A percentile compares a stretch with the other conserved stretches of the same genome.
Conservation (phyloP, 2,113 vertebrate genomes). For the Notechis scutatus region DNA sequence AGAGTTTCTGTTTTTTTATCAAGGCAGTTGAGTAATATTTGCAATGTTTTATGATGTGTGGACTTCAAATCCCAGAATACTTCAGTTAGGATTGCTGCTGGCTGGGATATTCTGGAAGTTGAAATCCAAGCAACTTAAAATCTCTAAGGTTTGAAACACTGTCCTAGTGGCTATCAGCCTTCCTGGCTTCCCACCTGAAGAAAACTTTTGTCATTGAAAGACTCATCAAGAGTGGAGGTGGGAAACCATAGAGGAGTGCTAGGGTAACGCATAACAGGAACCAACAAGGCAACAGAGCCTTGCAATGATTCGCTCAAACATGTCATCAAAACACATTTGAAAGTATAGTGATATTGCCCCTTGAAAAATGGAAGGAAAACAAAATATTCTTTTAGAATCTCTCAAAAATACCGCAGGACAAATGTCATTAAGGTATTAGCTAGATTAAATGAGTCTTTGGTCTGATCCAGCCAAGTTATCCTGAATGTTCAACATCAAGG, state of each 20-base stretch:
- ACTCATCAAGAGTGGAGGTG: not conserved
- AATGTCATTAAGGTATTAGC: not conserved
- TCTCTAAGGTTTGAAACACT: too few species aligned
- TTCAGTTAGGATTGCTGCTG: not conserved
- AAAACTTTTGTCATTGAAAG: not conserved
- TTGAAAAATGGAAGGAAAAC: not conserved
- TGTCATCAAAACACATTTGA: not conserved
- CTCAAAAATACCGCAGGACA: not conserved
- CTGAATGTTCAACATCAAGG: not conserved
- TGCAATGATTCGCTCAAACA: not conserved
- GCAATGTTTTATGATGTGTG: not conserved
- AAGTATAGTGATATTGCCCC: not conserved
- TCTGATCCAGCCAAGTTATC: not conserved
- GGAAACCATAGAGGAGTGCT: not conserved
- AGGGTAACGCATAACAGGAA: not conserved
- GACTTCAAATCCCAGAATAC: not conserved
- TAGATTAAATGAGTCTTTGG: not conserved
- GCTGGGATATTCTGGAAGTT: not conserved
- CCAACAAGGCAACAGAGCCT: not conserved
- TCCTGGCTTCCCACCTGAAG: not conserved
- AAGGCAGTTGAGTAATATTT: not conserved
- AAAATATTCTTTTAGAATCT: not conserved
- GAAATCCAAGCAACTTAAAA: too few species aligned
- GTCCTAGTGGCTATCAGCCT: not conserved
- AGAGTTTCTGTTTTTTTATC: not conserved